phyloP scores from a whole-genome alignment of 2,888 invertebrate genomes.

The Sepiola atlantica region DNA sequence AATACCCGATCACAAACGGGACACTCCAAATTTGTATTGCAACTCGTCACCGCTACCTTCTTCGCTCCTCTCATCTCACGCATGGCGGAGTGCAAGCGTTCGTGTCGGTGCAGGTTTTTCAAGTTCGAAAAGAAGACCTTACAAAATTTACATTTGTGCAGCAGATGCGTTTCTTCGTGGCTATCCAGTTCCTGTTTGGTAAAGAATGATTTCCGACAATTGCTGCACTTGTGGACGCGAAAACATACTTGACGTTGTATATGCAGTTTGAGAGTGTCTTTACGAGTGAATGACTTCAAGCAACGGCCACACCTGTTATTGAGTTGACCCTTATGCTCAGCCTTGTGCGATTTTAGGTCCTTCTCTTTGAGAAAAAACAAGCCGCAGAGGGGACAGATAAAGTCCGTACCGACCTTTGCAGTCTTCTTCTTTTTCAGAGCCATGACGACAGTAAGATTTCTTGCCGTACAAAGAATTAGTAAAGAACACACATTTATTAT shows the following conservation, averaged over 20 bases:
- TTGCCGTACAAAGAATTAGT: neutral
- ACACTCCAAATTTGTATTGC: neutral
- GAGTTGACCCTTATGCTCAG: neutral
- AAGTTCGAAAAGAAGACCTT: neutral
- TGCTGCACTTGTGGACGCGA: neutral
- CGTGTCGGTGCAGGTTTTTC: neutral
- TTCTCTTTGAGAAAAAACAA: neutral
- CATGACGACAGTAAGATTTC: neutral
- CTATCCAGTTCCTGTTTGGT: neutral
- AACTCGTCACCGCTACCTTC: neutral
- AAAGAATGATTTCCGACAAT: slow-evolving; percentile 15
- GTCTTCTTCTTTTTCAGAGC: neutral
- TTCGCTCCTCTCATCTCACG: neutral
- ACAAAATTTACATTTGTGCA: neutral
- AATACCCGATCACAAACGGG: neutral
- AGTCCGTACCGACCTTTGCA: neutral
- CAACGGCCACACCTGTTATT: neutral
- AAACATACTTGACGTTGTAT: neutral
- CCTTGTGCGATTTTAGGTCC: neutral
- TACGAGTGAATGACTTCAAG: neutral
- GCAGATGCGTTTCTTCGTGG: neutral
- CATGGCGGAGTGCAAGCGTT: neutral
- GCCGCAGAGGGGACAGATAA: neutral
- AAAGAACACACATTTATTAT: neutral
- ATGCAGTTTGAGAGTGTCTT: neutral